These are phyloP conservation scores for Rhopalosiphum maidis DNA, from an alignment of 1,140 invertebrate genomes.

Conservation along the genomic window DNA sequence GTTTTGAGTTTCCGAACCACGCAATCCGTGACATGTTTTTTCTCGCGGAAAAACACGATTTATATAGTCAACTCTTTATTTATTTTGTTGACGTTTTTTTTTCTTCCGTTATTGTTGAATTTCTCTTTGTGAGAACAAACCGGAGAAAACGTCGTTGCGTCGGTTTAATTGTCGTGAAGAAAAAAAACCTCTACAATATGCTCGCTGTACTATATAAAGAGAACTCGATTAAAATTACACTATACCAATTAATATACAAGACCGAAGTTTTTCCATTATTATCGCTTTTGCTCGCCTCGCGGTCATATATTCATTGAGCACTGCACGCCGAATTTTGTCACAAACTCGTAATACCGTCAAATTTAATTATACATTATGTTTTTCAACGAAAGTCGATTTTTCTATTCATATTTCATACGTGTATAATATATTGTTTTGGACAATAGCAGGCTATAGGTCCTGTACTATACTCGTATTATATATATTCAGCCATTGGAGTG, in stretches of 20 bases:
- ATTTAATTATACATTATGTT: not conserved
- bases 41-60: constrained; percentile 22
- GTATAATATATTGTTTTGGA: not conserved
- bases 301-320: not conserved
- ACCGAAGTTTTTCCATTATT: constrained; percentile 24
- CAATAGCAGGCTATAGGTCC: not conserved
- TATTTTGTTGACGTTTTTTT: constrained; percentile 37
- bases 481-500: not conserved
- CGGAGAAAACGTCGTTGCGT: constrained; percentile 34
- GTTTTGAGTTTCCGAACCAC: not conserved
- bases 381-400: not conserved
- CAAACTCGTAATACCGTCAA: not conserved
- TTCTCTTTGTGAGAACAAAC: constrained; percentile 45
- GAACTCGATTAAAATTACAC: not conserved
- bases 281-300: not conserved
- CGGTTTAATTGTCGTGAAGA: not conserved
- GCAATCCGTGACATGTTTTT: constrained; percentile 7
- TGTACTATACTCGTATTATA: not conserved
- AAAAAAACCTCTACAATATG: not conserved
- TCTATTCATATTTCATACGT: not conserved
- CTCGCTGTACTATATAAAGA: not conserved
- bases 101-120: constrained; percentile 25
- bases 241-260: not conserved
- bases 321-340: not conserved
- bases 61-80: constrained; percentile 13